Base-by-base conservation (phyloP, 2,888 invertebrate genomes). In the Seira sanloemensis region DNA sequence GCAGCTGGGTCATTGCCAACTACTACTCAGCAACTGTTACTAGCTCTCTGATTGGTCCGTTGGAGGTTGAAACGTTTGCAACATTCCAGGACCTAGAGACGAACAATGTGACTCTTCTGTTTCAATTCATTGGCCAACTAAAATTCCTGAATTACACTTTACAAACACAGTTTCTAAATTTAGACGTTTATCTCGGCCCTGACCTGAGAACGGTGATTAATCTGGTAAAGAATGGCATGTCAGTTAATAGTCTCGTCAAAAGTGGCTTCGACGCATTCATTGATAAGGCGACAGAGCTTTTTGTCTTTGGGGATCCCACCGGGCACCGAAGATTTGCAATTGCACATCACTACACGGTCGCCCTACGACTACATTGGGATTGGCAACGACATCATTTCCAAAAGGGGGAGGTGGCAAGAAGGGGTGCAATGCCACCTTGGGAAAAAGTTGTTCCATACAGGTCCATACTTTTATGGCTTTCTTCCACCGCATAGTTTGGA, bases 1-100 rank as follows among this genome's bases (percentile, higher is more conserved):
- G 18, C 18, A 72, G 23, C n/a, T 2, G 37, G 0, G 7, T 78
- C 25, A 2, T 78, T 0, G 23, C 19, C 1, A 78, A 78, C 25
- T 71, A n/a, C 0, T 78, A 78, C 50, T 24, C 46, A 4, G 78
- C 71, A 0, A 21, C 23, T 9, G 72, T 71, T 21, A 78, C 27
- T 1, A 78, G 78, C 26, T n/a, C 23, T 2, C 18, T 78, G 1
- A 78, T 78, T 19, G 37, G 72, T 46, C 78, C 78, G n/a, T n/a
- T 62, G 19, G 5, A n/a, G 4, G 72, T 65, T 16, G 78, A 78
- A 25, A 50, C 46, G 0, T 46, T 78, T 5, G 18, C n/a, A 16
- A 24, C 26, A 2, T 23, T 78, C 46, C 23, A 18, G 19, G 46
- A 78, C 2, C 37, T 78, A 2, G 4, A 54, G 25, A 2, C 7